Base-by-base conservation (phyloP, 2,888 invertebrate species). In the Cheiracanthium punctorium region DNA sequence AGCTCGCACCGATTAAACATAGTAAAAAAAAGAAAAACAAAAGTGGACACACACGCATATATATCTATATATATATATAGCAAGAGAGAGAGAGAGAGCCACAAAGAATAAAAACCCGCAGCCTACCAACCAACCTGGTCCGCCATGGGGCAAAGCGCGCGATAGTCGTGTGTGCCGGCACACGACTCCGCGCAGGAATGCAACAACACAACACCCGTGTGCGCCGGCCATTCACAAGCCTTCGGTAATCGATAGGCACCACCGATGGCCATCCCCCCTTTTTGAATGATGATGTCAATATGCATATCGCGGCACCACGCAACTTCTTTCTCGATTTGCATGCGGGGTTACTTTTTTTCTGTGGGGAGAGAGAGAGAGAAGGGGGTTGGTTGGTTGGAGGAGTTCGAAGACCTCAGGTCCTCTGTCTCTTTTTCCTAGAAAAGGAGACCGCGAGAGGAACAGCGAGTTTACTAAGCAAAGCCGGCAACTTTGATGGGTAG, bases 151-250 rank as follows among this genome's bases (percentile, higher is more conserved):
- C 41, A 20, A 17, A 30, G 64, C 75, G 52, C 75, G 82, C 64
- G 82, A 82, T 75, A 20, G 82, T 82, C 82, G 82, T 76, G 82
- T 52, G 82, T 69, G 17, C n/a, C 43, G 75, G 48, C 32, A 73
- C 52, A 32, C 52, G 32, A 20, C 52, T 43, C 28, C 41, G 28
- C 24, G 20, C 8, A 20, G 67, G 67, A 69, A 69, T 69, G 67
- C 17, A n/a, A n/a, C n/a, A n/a, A n/a, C n/a, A n/a, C n/a, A n/a
- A 33, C 17, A 24, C 43, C 43, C 43, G 43, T 14, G 17, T 48
- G 14, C 14, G 14, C 14, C 14, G 14, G 2, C 20, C 58, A 58
- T 58, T 58, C 58, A 58, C 24, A 24, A 5, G 30, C 33, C 17
- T 12, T 65, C 65, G 14, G 32, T 69, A 69, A 69, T 69, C 67